These are phyloP conservation scores for Ascidia mentula DNA, from an alignment of 23 tunicate genomes.

Conservation along the genomic window DNA sequence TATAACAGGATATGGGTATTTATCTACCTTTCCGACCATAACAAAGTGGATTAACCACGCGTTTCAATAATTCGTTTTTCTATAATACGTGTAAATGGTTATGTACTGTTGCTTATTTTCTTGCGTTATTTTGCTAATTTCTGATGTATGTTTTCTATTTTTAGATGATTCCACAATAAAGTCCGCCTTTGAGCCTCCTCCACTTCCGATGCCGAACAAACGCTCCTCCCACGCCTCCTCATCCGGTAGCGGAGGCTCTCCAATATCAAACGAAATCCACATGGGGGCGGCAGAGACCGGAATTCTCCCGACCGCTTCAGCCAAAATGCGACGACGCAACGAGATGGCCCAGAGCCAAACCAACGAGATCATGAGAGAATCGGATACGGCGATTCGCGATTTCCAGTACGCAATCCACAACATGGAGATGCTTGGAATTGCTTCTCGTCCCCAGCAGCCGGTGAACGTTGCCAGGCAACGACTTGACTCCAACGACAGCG, in stretches of 20 bases:
- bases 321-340: conserved; percentile 46
- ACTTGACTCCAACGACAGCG: conserved; percentile 77
- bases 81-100: too few relatives aligned
- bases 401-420: conserved; percentile 27
- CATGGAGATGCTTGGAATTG: conserved; percentile 27
- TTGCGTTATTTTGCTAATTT: too few relatives aligned
- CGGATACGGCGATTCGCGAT: conserved; percentile 41
- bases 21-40: background rate
- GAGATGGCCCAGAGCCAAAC: conserved; percentile 37
- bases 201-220: conserved; percentile 8
- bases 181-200: background rate
- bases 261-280: background rate
- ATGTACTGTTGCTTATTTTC: too few relatives aligned
- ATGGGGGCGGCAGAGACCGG: conserved; percentile 34
- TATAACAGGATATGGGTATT: background rate
- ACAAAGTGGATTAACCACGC: background rate
- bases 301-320: conserved; percentile 32
- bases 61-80: too few relatives aligned
- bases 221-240: background rate
- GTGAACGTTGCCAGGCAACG: conserved; percentile 32
- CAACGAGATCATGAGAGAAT: conserved; percentile 71
- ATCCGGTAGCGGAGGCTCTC: background rate
- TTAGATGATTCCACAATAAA: background rate
- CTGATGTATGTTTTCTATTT: background rate
- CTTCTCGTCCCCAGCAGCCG: background rate